These are phyloP conservation scores for Watsonalla binaria DNA, from an alignment of 2,888 invertebrate species.

Conservation along the genomic window DNA sequence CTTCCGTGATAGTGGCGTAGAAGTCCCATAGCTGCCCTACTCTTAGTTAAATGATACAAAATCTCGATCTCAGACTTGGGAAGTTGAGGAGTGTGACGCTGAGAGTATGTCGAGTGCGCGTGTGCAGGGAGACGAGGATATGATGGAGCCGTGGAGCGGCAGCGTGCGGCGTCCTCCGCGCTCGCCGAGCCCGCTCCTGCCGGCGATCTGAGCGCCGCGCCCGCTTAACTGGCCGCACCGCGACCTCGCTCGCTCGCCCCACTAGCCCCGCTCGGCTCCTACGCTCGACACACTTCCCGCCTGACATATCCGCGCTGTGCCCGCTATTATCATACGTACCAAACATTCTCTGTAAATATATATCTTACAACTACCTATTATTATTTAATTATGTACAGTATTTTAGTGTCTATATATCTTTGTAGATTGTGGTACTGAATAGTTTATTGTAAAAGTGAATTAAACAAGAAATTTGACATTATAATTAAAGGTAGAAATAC, in stretches of 20 bases:
- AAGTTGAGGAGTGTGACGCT: slow-evolving; percentile 76
- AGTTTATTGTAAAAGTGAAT: not conserved
- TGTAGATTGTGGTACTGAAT: slow-evolving; percentile 3
- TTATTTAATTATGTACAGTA: slow-evolving; percentile 5
- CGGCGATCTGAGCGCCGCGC: slow-evolving; percentile 50
- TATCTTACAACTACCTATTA: slow-evolving; percentile 9
- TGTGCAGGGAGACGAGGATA: slow-evolving; percentile 81
- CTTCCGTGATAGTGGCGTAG: slow-evolving; percentile 40
- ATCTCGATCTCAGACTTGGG: slow-evolving; percentile 77
- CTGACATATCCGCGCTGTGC: slow-evolving; percentile 42
- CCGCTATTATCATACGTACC: slow-evolving; percentile 29
- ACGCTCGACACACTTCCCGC: slow-evolving; percentile 13
- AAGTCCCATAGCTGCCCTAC: slow-evolving; percentile 44
- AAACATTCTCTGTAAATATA: slow-evolving; percentile 31
- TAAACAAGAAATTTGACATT: not conserved
- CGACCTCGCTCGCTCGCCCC: slow-evolving; percentile 16
- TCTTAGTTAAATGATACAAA: slow-evolving; percentile 65
- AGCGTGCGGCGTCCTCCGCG: slow-evolving; percentile 62
- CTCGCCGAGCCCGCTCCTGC: slow-evolving; percentile 70
- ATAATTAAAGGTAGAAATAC: not conserved
- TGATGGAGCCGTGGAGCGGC: slow-evolving; percentile 78
- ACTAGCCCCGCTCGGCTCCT: slow-evolving; percentile 8
- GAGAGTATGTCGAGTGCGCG: slow-evolving; percentile 78
- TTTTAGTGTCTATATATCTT: slow-evolving; percentile 1
- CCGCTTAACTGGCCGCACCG: slow-evolving; percentile 4